Evolutionary conservation across 1,140 invertebrate genomes (phyloP).

Genomic region (Bombus terrestris): DNA sequence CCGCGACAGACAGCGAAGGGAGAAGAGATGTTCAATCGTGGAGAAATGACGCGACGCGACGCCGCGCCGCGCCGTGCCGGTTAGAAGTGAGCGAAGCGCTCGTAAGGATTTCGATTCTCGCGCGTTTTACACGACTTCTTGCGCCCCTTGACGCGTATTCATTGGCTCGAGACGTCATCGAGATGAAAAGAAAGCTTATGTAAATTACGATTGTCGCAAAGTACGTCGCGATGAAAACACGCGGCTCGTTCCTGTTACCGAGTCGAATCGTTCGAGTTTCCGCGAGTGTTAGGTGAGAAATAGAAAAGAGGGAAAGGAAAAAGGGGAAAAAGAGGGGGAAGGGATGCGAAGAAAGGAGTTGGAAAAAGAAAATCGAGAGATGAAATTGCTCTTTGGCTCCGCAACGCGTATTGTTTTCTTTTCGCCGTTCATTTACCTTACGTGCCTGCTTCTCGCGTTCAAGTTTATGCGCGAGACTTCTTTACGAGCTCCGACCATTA

Average conservation of each 20-base stretch:
- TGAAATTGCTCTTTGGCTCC: slow-evolving; percentile 64
- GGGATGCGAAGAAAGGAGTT: not conserved
- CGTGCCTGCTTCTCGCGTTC: slow-evolving; percentile 22
- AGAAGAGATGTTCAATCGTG: not conserved
- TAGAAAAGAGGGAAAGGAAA: not conserved
- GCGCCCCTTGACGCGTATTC: not conserved
- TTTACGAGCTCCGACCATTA: no score
- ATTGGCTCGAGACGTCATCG: slow-evolving; percentile 41
- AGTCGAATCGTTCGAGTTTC: slow-evolving; percentile 35
- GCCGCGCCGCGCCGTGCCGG: no score
- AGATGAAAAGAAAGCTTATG: slow-evolving; percentile 66
- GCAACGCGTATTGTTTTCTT: slow-evolving; percentile 65
- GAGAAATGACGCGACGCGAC: not conserved
- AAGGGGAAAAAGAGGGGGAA: not conserved
- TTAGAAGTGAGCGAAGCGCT: not conserved
- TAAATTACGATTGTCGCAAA: slow-evolving; percentile 60
- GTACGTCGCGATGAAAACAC: slow-evolving; percentile 40
- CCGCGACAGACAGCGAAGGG: not conserved
- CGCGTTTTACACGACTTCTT: slow-evolving; percentile 5
- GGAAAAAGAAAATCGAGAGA: slow-evolving; percentile 68
- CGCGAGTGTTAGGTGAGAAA: slow-evolving; percentile 31
- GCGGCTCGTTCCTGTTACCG: slow-evolving; percentile 24
- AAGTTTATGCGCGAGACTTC: not conserved
- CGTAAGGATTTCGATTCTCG: slow-evolving; percentile 48
- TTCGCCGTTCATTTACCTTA: slow-evolving; percentile 58